A percentile compares a stretch with the other conserved stretches of the same genome.
Evolutionary conservation across 92 coral and sea anemone species (phyloP).

Genomic region (Zoanthus sociatus): DNA sequence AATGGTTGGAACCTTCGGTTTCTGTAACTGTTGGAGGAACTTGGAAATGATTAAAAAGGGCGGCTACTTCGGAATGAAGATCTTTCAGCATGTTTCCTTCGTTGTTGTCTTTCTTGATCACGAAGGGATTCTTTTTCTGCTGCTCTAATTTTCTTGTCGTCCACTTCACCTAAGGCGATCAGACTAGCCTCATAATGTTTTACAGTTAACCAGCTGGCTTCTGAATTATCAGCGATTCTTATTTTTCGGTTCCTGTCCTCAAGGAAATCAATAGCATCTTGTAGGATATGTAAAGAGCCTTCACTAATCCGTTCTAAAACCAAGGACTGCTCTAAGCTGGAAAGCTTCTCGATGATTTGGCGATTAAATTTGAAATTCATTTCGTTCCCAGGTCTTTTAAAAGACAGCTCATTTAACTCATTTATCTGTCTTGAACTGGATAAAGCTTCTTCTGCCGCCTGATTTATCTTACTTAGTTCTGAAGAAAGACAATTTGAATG

Average conservation of each 20-base stretch:
- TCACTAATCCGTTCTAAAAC: slow-evolving; percentile 7
- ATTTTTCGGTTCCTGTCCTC: slow-evolving; percentile 35
- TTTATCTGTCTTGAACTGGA: not conserved
- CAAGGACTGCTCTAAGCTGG: not conserved
- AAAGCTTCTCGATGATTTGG: not conserved
- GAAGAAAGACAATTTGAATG: not conserved
- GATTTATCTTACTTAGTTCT: not conserved
- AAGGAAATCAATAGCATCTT: slow-evolving; percentile 14
- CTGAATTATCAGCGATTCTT: slow-evolving; percentile 34
- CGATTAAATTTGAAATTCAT: not conserved
- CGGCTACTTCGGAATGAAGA: not conserved
- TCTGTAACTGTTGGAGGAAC: not conserved
- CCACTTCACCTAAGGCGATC: not conserved
- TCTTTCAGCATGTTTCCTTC: not conserved
- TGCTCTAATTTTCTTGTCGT: slow-evolving; percentile 47
- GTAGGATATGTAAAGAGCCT: slow-evolving; percentile 14
- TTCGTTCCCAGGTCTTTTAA: not conserved
- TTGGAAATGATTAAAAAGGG: not conserved
- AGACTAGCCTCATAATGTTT: slow-evolving; percentile 13
- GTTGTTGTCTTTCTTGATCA: slow-evolving; percentile 13
- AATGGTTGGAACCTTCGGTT: not conserved
- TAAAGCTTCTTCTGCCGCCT: slow-evolving; percentile 9
- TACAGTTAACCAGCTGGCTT: slow-evolving; percentile 21
- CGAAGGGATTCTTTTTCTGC: slow-evolving; percentile 47
- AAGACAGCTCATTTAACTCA: not conserved